A percentile compares a stretch with the other conserved stretches of the same genome.
Evolutionary conservation across 2,888 invertebrate species (phyloP).

Genomic region (Leistus spinibarbis): DNA sequence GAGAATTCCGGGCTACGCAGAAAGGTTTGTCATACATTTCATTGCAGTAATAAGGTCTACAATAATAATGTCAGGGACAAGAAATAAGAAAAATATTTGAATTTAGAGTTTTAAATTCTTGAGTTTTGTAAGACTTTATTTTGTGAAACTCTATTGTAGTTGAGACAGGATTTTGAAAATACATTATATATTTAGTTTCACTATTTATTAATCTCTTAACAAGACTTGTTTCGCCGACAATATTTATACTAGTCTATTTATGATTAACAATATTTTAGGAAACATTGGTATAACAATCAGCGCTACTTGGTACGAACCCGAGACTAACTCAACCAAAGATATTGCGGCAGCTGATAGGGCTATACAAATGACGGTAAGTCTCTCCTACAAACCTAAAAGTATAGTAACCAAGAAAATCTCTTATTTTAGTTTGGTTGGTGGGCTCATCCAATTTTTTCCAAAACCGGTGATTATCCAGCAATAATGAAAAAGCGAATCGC

Average conservation of each 20-base stretch:
- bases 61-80: too few species aligned
- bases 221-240: too few species aligned
- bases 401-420: neutral
- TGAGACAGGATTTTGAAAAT: too few species aligned
- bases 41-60: neutral
- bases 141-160: too few species aligned
- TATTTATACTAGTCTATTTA: too few species aligned
- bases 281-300: slow-evolving; percentile 60
- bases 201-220: too few species aligned
- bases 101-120: too few species aligned
- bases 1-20: slow-evolving; percentile 63
- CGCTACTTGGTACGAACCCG: slow-evolving; percentile 67
- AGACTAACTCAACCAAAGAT: slow-evolving; percentile 60
- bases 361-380: slow-evolving; percentile 61
- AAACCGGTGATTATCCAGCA: slow-evolving; percentile 36
- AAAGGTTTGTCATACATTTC: slow-evolving; percentile 56
- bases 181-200: too few species aligned
- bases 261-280: neutral
- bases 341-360: slow-evolving; percentile 65
- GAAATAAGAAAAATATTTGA: too few species aligned
- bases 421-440: slow-evolving; percentile 46
- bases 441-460: slow-evolving; percentile 44
- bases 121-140: too few species aligned
- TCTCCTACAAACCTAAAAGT: slow-evolving; percentile 41
- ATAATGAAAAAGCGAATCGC: slow-evolving; percentile 31